phyloP scores from a whole-genome alignment of 53 echinoderm and acorn worm genomes.

The Echinarachnius parma region DNA sequence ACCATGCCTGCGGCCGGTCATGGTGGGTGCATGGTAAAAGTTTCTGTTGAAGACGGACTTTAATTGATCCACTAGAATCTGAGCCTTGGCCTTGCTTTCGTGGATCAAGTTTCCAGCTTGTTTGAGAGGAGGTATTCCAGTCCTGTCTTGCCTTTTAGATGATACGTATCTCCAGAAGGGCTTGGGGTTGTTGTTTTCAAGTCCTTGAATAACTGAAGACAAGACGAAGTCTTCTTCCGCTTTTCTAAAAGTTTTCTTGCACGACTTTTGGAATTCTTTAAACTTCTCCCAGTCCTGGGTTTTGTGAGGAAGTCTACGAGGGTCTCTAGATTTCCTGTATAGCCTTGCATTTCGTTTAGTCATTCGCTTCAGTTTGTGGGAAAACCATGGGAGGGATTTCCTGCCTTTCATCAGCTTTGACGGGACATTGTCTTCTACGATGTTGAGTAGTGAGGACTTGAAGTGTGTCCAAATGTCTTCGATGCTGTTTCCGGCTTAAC shows the following conservation, averaged over 20 bases:
- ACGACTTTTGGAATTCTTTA: slow-evolving; percentile 12
- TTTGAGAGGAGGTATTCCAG: slow-evolving; percentile 1
- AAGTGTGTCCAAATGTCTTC: slow-evolving; percentile 4
- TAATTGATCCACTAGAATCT: not conserved
- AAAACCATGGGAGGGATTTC: slow-evolving; percentile 23
- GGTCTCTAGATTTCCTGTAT: slow-evolving; percentile 12
- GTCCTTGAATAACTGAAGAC: not conserved
- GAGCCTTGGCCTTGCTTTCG: slow-evolving; percentile 1
- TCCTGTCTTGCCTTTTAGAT: not conserved
- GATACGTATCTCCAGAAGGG: slow-evolving; percentile 18
- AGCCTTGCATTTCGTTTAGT: too few species aligned
- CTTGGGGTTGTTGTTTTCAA: slow-evolving; percentile 7
- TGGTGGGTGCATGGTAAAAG: too few species aligned
- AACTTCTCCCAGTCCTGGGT: slow-evolving; percentile 15
- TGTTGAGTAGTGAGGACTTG: slow-evolving; percentile 17
- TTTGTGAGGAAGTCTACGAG: not conserved
- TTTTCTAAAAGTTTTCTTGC: not conserved
- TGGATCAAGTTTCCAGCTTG: slow-evolving; percentile 1
- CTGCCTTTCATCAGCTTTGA: slow-evolving; percentile 10
- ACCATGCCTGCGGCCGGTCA: too few species aligned
- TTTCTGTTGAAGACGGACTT: slow-evolving; percentile 1
- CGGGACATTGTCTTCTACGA: slow-evolving; percentile 12
- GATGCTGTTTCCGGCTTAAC: not conserved
- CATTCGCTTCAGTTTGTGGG: slow-evolving; percentile 25
- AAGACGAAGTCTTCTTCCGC: slow-evolving; percentile 10